Evolutionary conservation across 2,888 invertebrate species (phyloP).

Genomic region (Lacanobia wlatinum): DNA sequence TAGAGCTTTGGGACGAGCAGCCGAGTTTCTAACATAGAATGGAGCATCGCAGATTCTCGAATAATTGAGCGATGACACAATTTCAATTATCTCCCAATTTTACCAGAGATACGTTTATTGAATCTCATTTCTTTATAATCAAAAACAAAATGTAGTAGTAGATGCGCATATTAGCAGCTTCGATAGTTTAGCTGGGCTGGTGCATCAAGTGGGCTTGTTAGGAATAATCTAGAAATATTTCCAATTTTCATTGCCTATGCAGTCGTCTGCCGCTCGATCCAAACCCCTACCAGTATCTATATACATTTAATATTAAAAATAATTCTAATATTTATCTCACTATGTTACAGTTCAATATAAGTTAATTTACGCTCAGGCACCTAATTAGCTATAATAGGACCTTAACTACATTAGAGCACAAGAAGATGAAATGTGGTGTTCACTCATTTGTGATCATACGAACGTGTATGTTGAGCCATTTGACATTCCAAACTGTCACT

Average conservation of each 20-base stretch:
- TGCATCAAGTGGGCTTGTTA: constrained; percentile 49
- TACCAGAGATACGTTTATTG: neutral
- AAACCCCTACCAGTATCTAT: constrained; percentile 36
- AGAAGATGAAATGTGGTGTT: constrained; percentile 54
- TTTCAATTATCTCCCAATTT: constrained; percentile 15
- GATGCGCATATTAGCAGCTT: constrained; percentile 6
- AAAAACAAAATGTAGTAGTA: constrained; percentile 24
- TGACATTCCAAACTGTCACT: constrained; percentile 35
- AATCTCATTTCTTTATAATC: constrained; percentile 9
- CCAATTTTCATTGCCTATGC: constrained; percentile 38
- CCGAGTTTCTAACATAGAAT: neutral
- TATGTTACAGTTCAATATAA: constrained; percentile 75
- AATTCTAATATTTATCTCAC: constrained; percentile 75
- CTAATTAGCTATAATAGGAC: constrained; percentile 72
- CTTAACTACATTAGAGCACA: constrained; percentile 64
- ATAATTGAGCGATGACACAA: constrained; percentile 13
- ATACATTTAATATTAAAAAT: constrained; percentile 70
- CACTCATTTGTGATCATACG: constrained; percentile 62
- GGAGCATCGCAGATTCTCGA: constrained; percentile 1
- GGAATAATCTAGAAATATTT: constrained; percentile 45
- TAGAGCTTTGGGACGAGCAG: constrained; percentile 61
- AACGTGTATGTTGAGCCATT: constrained; percentile 23
- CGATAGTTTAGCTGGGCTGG: constrained; percentile 32
- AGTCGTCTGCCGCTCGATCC: constrained; percentile 39
- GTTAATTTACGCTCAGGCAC: constrained; percentile 77